A percentile compares a stretch with the other conserved stretches of the same genome.
phyloP scores from a whole-genome alignment of 2,888 invertebrate genomes.

The Brenthis hecate region DNA sequence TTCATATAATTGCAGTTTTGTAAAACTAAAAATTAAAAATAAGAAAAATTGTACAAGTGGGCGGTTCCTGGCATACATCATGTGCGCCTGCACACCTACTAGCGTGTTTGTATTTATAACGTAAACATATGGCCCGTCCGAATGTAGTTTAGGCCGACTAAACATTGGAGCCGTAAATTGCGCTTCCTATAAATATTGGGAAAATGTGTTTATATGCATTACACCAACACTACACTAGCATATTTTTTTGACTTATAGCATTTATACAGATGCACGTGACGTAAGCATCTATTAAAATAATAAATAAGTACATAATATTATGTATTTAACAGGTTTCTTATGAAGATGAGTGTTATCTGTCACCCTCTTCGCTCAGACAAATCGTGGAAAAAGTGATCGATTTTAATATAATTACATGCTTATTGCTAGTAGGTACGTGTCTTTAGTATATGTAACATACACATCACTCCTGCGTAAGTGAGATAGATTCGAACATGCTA shows the following conservation, averaged over 20 bases:
- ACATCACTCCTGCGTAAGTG: no score
- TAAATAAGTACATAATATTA: neutral
- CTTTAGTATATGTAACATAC: no score
- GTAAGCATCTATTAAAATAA: neutral
- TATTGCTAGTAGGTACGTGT: no score
- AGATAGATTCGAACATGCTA: no score
- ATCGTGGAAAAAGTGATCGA: no score
- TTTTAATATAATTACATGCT: no score
- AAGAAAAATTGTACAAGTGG: constrained; percentile 53
- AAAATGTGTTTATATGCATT: constrained; percentile 31
- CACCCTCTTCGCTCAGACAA: no score
- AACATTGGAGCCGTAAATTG: constrained; percentile 56
- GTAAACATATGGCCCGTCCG: constrained; percentile 72
- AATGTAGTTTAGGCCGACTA: constrained; percentile 47
- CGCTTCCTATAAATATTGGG: constrained; percentile 43
- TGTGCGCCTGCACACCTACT: constrained; percentile 59
- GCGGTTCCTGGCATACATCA: constrained; percentile 71
- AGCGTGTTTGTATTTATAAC: constrained; percentile 67
- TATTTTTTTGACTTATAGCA: no score
- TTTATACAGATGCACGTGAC: neutral
- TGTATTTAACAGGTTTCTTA: no score
- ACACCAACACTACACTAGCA: neutral
- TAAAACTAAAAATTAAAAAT: constrained; percentile 12
- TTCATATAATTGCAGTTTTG: neutral
- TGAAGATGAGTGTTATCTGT: no score